phyloP scores from a whole-genome alignment of 2,888 invertebrate species.

The Nemotelus pantherinus region DNA sequence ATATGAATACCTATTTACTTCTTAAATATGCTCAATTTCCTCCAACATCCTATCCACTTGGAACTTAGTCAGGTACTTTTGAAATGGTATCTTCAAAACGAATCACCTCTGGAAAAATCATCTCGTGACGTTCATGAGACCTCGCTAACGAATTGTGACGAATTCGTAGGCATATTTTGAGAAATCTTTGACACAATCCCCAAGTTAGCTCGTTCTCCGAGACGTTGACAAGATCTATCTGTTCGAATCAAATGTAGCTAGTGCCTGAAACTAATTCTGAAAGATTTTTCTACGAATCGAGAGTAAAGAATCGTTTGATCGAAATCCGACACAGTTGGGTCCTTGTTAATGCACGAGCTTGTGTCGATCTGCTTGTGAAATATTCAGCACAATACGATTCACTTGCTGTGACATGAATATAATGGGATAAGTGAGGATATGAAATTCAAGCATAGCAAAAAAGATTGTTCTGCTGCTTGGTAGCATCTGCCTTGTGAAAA shows the following conservation, averaged over 20 bases:
- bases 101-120: too few species aligned
- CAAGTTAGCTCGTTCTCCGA: too few species aligned
- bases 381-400: not conserved
- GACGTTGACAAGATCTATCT: too few species aligned
- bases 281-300: not conserved
- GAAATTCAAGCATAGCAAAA: not conserved
- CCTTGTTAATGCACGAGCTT: not conserved
- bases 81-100: too few species aligned
- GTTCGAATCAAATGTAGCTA: too few species aligned
- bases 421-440: slow-evolving; percentile 5
- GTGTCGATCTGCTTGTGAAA: not conserved
- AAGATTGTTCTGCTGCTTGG: too few species aligned
- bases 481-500: too few species aligned
- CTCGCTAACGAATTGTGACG: too few species aligned
- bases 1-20: slow-evolving; percentile 18
- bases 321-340: not conserved
- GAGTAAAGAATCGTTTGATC: slow-evolving; percentile 24
- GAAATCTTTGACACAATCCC: too few species aligned
- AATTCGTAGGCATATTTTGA: too few species aligned
- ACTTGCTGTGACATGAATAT: not conserved
- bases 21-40: slow-evolving; percentile 7
- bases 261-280: not conserved
- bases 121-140: too few species aligned
- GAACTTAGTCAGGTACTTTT: too few species aligned
- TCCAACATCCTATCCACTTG: slow-evolving; percentile 1